Evolutionary conservation across 2,797 vertebrate genomes (phyloP), one percentile per base, ranked within the genome.

Genomic region (Anguilla pacifica): DNA sequence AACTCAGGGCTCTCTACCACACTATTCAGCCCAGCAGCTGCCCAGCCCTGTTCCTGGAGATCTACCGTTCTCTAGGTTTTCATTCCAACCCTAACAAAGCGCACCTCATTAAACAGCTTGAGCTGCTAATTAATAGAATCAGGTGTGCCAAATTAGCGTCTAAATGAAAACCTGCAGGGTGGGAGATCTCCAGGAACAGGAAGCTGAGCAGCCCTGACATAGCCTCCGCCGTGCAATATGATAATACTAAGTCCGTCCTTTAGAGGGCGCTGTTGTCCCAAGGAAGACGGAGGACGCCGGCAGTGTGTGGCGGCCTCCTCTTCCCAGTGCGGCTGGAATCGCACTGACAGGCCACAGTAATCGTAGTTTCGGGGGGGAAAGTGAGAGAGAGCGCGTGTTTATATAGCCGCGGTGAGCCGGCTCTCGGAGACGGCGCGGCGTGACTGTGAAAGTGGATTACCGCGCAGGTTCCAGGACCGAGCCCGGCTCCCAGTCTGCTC

Each of bases 371-470:
- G 57, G 67, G 57, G 67, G 31, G 59, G 51, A 87, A 84, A 89
- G 86, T 86, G n/a, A n/a, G 88, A 91, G 72, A 67, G 82, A 84
- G 89, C 15, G 49, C 57, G 87, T 89, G 88, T 91, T 91, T 91
- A 88, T 89, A 89, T 86, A 88, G 11, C 51, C 35, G 83, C 87
- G 88, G 87, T 81, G 85, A 90, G 85, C 83, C 74, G 46, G 86
- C 81, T 87, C 72, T 28, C 85, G 55, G 86, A 88, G 88, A 90
- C 89, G 88, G 64, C 86, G 87, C 87, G 89, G 90, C 89, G 87
- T 91, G 90, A 91, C 91, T 90, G 89, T 91, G 90, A 90, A 91
- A 92, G 91, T 89, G 86, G 89, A 92, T 92, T 92, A 90, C 90
- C 87, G 61, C 86, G 88, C 90, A 89, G 83, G 91, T 89, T 90